These are phyloP conservation scores for Knipowitschia caucasica DNA, from an alignment of 2,797 vertebrate species.

Conservation along the genomic window DNA sequence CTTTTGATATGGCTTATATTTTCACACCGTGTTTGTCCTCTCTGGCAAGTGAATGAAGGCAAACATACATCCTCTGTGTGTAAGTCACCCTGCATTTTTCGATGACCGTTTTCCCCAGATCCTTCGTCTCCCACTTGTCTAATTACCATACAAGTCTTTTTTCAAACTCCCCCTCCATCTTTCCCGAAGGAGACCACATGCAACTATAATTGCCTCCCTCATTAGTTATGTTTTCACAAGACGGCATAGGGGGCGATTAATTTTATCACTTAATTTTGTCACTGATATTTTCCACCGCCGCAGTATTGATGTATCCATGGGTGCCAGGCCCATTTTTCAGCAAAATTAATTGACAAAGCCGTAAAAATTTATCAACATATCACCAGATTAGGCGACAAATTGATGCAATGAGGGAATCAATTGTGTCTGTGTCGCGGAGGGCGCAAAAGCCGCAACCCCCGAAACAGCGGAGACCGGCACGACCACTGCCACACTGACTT, in stretches of 20 bases:
- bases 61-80: constrained; percentile 45
- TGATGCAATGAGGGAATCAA: constrained; percentile 85
- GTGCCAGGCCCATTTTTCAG: constrained; percentile 74
- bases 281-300: constrained; percentile 66
- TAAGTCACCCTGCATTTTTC: constrained; percentile 50
- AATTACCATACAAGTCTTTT: constrained; percentile 72
- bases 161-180: constrained; percentile 66
- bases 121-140: constrained; percentile 67
- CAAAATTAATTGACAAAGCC: constrained; percentile 84
- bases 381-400: constrained; percentile 84
- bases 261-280: constrained; percentile 85
- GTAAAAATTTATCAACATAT: constrained; percentile 83
- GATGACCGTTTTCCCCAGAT: constrained; percentile 65
- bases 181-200: constrained; percentile 75
- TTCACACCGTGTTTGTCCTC: constrained; percentile 53
- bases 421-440: constrained; percentile 74
- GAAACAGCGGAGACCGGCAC: constrained; percentile 54
- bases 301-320: constrained; percentile 74
- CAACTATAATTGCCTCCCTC: constrained; percentile 83
- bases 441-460: constrained; percentile 46
- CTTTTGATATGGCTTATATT: constrained; percentile 47
- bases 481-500: constrained; percentile 71
- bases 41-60: constrained; percentile 31
- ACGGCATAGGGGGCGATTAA: constrained; percentile 79
- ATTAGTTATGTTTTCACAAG: constrained; percentile 83